Evolutionary conservation across 2,113 vertebrate species (phyloP).

Genomic region (Scophthalmus maximus): DNA sequence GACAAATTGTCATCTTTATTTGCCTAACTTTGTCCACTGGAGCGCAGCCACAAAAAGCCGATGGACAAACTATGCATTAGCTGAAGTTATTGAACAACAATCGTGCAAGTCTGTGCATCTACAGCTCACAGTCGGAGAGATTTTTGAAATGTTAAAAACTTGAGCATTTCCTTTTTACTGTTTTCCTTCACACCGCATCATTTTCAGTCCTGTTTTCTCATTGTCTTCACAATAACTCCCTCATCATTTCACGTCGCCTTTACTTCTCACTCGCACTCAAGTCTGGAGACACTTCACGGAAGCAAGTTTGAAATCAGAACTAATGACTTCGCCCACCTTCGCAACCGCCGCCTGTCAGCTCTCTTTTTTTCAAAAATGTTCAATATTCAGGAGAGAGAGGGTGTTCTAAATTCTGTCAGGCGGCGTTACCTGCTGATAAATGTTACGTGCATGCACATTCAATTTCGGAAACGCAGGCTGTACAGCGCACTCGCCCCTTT

Average conservation of each 20-base stretch:
- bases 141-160: too few relatives aligned
- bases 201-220: background rate
- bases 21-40: background rate
- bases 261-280: background rate
- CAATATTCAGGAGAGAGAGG: too few relatives aligned
- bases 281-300: background rate
- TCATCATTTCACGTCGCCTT: background rate
- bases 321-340: background rate
- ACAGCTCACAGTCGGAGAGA: too few relatives aligned
- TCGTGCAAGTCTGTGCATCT: too few relatives aligned
- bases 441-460: slow-evolving; percentile 12
- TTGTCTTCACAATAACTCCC: background rate
- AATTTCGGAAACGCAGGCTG: slow-evolving; percentile 2
- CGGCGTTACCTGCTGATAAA: slow-evolving; percentile 25
- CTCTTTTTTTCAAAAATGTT: background rate
- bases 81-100: background rate
- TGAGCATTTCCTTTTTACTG: too few relatives aligned
- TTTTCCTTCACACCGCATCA: background rate
- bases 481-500: slow-evolving; percentile 13
- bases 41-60: background rate
- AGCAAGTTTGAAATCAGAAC: too few relatives aligned
- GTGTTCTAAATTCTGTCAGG: too few relatives aligned
- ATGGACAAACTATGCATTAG: background rate
- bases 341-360: background rate
- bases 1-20: too few relatives aligned